phyloP scores from a whole-genome alignment of 2,888 invertebrate species.

The Belgica antarctica region DNA sequence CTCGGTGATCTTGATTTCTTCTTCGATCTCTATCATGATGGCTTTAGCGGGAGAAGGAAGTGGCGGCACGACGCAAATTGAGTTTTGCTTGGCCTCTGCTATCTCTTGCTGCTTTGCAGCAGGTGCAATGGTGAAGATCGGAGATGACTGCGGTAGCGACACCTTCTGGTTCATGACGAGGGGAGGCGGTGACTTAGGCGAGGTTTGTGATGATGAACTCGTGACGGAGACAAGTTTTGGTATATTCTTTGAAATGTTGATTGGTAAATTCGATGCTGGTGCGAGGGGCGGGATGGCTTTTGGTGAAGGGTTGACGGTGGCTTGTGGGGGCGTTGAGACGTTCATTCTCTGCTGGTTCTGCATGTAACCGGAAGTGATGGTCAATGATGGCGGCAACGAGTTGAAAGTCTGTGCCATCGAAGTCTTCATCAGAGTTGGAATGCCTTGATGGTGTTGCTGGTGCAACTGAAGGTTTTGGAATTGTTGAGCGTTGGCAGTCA shows the following conservation, averaged over 20 bases:
- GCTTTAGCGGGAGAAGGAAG: slow-evolving; percentile 35
- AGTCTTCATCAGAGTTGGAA: slow-evolving; percentile 56
- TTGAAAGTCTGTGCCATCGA: slow-evolving; percentile 52
- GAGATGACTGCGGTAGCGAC: slow-evolving; percentile 34
- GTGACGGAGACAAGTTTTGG: slow-evolving; percentile 38
- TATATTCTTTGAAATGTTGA: slow-evolving; percentile 4
- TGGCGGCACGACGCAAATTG: slow-evolving; percentile 39
- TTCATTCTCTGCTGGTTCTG: background rate
- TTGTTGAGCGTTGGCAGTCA: slow-evolving; percentile 28
- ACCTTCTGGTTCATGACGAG: slow-evolving; percentile 36
- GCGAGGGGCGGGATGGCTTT: slow-evolving; percentile 18
- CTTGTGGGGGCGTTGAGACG: slow-evolving; percentile 18
- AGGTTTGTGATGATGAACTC: slow-evolving; percentile 37
- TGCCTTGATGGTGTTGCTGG: slow-evolving; percentile 55
- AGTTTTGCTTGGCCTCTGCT: slow-evolving; percentile 12
- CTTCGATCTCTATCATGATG: slow-evolving; percentile 33
- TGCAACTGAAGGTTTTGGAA: slow-evolving; percentile 53
- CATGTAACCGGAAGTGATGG: slow-evolving; percentile 52
- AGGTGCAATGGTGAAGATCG: slow-evolving; percentile 25
- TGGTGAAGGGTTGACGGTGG: slow-evolving; percentile 27
- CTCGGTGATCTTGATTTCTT: slow-evolving; percentile 38
- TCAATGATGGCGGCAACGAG: slow-evolving; percentile 54
- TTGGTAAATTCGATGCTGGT: slow-evolving; percentile 28
- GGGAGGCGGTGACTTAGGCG: slow-evolving; percentile 35
- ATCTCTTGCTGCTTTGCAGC: slow-evolving; percentile 10